These are phyloP conservation scores for Amphipoea oculea DNA, from an alignment of 2,888 invertebrate species.

Conservation along the genomic window DNA sequence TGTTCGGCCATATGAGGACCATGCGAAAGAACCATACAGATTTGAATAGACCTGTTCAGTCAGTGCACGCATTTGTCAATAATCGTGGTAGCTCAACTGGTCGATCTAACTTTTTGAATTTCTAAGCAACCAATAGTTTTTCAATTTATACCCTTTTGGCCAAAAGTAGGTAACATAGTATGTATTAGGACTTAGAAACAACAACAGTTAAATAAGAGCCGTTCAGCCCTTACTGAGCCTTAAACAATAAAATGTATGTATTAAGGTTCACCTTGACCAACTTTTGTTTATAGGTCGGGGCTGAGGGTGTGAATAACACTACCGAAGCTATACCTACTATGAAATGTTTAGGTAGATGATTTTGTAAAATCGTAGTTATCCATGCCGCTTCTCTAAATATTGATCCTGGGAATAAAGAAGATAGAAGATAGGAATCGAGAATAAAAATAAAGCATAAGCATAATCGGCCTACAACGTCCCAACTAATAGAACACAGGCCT, in stretches of 20 bases:
- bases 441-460: not conserved
- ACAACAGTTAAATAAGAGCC: not conserved
- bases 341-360: not conserved
- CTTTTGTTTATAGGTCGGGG: slow-evolving; percentile 16
- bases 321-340: not conserved
- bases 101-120: not conserved
- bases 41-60: too few relatives aligned
- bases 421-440: not conserved
- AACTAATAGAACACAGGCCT: too few relatives aligned
- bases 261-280: slow-evolving; percentile 41
- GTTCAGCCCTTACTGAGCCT: not conserved
- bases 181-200: slow-evolving; percentile 4
- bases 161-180: not conserved
- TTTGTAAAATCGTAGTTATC: not conserved
- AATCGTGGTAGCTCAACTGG: too few relatives aligned
- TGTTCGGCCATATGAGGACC: too few relatives aligned
- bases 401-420: not conserved
- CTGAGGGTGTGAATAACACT: slow-evolving; percentile 10
- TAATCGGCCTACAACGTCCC: too few relatives aligned
- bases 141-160: not conserved
- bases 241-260: slow-evolving; percentile 18
- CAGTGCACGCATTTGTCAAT: too few relatives aligned
- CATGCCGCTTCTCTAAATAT: not conserved
- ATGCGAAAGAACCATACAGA: too few relatives aligned
- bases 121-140: not conserved